Conservation (phyloP, 2,888 invertebrate species). For the Cerceris ruficornis region DNA sequence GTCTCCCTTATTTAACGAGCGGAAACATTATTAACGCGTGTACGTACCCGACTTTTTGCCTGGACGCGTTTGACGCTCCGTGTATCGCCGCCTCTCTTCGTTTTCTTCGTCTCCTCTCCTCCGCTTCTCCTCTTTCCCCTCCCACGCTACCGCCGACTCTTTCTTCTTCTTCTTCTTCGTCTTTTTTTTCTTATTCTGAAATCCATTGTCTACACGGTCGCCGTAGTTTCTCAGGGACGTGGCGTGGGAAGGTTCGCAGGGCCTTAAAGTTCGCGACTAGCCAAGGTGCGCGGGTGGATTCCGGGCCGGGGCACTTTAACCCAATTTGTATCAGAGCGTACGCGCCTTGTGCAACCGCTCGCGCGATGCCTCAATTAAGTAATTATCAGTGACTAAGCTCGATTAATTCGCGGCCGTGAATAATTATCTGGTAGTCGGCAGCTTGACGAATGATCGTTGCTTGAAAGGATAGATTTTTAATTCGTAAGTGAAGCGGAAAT, state of each 20-base stretch:
- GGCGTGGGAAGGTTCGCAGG: conserved; percentile 81
- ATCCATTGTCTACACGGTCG: conserved; percentile 77
- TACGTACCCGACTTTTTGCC: conserved; percentile 53
- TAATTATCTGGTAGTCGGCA: conserved; percentile 63
- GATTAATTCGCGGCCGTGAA: conserved; percentile 73
- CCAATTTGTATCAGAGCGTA: conserved; percentile 64
- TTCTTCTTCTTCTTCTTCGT: conserved; percentile 38
- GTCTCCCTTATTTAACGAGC: conserved; percentile 73
- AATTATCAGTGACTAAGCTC: conserved; percentile 67
- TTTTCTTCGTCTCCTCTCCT: conserved; percentile 38
- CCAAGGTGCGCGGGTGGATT: conserved; percentile 56
- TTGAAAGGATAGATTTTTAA: neutral
- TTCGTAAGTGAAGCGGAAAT: neutral
- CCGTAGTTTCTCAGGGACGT: conserved; percentile 76
- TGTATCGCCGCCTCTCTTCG: conserved; percentile 39
- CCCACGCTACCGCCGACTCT: conserved; percentile 7
- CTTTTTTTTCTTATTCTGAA: conserved; percentile 49
- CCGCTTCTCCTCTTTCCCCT: conserved; percentile 20
- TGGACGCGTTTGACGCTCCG: conserved; percentile 37
- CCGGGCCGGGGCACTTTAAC: conserved; percentile 66
- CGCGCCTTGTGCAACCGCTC: conserved; percentile 22
- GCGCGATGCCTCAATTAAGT: conserved; percentile 66
- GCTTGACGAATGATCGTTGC: conserved; percentile 39
- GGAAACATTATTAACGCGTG: conserved; percentile 79
- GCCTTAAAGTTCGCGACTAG: conserved; percentile 76